These are phyloP conservation scores for Alaudala cheleensis DNA, from an alignment of 2,113 vertebrate species.

Conservation along the genomic window DNA sequence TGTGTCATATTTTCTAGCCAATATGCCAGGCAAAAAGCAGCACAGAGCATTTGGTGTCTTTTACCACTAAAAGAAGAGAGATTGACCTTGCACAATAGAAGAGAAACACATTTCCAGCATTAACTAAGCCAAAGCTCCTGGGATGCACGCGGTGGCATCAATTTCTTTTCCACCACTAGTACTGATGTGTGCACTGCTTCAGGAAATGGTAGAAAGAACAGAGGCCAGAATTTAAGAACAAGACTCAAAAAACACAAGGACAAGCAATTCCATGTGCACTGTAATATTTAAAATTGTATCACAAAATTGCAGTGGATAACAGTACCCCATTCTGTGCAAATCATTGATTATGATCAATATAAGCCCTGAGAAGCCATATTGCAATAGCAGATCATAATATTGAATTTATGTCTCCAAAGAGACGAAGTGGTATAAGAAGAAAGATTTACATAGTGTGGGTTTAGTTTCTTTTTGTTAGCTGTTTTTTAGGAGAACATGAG, in stretches of 20 bases:
- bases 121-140: constrained; percentile 11
- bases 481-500: background rate
- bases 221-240: background rate
- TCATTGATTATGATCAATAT: background rate
- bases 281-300: background rate
- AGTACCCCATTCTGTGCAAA: background rate
- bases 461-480: background rate
- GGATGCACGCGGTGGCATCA: background rate
- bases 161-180: background rate
- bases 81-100: background rate
- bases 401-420: background rate
- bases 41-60: background rate
- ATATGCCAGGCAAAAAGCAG: background rate
- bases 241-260: background rate
- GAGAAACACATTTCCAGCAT: background rate
- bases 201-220: background rate
- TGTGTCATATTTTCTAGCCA: background rate
- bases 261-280: background rate
- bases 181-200: background rate
- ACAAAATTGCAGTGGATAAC: background rate
- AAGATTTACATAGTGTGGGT: background rate
- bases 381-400: background rate
- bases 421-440: background rate
- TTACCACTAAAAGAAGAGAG: background rate
- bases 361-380: background rate